Evolutionary conservation across 1,140 invertebrate genomes (phyloP).

Genomic region (Anastatus disparis): DNA sequence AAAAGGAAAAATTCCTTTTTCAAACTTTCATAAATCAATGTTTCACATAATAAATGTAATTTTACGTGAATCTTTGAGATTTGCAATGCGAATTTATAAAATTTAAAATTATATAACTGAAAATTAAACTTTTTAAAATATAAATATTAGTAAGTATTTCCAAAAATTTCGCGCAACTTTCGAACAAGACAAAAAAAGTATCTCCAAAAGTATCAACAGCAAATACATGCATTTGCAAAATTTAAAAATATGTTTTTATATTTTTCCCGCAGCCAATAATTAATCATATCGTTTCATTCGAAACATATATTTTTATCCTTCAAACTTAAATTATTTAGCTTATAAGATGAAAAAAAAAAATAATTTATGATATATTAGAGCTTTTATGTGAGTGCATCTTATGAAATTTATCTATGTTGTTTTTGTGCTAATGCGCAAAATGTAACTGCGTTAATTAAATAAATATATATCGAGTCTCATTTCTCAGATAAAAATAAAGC

Average conservation of each 20-base stretch:
- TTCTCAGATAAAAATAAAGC: no score
- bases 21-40: conserved; percentile 10
- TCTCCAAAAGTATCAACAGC: neutral
- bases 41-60: neutral
- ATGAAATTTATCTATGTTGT: no score
- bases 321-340: conserved; percentile 11
- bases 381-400: neutral
- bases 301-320: neutral
- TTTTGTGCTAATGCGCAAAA: no score
- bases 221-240: neutral
- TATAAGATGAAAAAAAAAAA: neutral
- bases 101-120: neutral
- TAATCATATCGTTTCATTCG: neutral
- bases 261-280: neutral
- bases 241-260: neutral
- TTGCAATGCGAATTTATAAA: no score
- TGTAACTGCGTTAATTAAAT: no score
- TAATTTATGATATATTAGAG: neutral
- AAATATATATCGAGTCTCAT: no score
- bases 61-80: conserved; percentile 1
- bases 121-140: neutral
- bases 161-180: neutral
- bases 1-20: conserved; percentile 1
- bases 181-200: neutral
- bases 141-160: neutral